Conservation (phyloP, 1,140 invertebrate genomes). For the Aphidius gifuensis region DNA sequence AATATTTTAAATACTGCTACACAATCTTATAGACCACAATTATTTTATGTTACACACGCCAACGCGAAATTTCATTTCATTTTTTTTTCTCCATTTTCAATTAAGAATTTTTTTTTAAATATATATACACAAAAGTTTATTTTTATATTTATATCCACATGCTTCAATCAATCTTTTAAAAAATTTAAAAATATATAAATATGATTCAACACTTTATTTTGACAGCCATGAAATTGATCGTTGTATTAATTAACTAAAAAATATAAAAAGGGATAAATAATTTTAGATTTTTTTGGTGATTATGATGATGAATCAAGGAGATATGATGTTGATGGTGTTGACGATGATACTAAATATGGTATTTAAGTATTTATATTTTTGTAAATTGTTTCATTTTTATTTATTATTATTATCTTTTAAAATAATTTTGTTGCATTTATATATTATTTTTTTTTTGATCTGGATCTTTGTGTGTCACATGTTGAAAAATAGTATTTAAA, state of each 20-base stretch:
- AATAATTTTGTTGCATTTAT: neutral
- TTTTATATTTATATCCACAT: neutral
- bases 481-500: too few species aligned
- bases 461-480: slow-evolving; percentile 15
- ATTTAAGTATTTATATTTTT: slow-evolving; percentile 32
- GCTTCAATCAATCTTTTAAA: neutral
- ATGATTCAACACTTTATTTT: slow-evolving; percentile 1
- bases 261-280: neutral
- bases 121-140: neutral
- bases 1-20: too few species aligned
- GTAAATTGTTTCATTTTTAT: slow-evolving; percentile 13
- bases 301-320: too few species aligned
- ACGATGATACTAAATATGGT: slow-evolving; percentile 1
- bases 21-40: too few species aligned
- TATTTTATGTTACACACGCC: too few species aligned
- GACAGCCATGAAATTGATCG: slow-evolving; percentile 13
- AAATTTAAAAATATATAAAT: neutral
- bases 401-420: slow-evolving; percentile 1
- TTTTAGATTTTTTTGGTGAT: neutral
- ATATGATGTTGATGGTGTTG: neutral
- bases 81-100: too few species aligned
- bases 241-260: slow-evolving; percentile 7
- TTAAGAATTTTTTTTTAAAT: too few species aligned
- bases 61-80: too few species aligned
- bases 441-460: neutral